These are phyloP conservation scores for Limosa lapponica DNA, from an alignment of 2,797 vertebrate genomes.

Conservation along the genomic window DNA sequence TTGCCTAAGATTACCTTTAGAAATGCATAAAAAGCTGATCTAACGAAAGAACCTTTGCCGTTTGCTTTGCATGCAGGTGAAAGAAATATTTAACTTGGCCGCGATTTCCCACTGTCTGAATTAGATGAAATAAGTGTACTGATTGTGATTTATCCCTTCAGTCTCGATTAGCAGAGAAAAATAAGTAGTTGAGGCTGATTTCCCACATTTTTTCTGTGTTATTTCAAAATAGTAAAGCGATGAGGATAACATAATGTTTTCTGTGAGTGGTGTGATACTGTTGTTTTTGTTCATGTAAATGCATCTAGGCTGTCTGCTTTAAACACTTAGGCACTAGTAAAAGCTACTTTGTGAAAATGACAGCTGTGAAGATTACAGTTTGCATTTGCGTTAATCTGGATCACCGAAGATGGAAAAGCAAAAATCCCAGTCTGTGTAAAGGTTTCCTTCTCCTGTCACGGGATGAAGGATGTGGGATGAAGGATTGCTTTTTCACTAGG, in stretches of 20 bases:
- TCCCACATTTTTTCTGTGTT: not conserved
- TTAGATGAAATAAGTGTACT: not conserved
- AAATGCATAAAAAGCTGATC: not conserved
- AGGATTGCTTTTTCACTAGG: not conserved
- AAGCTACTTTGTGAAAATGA: conserved; percentile 4
- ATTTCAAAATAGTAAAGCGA: not conserved
- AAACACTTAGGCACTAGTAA: not conserved
- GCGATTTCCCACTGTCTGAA: not conserved
- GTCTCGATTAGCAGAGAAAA: not conserved
- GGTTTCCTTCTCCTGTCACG: not conserved
- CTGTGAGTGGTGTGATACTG: not conserved
- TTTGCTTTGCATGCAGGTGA: not conserved
- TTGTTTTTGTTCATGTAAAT: not conserved
- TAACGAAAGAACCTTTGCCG: not conserved
- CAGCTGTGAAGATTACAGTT: not conserved
- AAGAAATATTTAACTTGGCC: conserved; percentile 27
- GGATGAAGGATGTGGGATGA: not conserved
- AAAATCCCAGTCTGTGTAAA: not conserved
- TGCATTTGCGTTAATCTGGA: not conserved
- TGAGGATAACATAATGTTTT: not conserved
- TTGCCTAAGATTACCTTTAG: conserved; percentile 3
- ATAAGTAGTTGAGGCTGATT: not conserved
- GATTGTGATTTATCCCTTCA: not conserved
- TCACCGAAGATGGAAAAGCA: not conserved
- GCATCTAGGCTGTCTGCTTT: not conserved